A percentile compares a stretch with the other conserved stretches of the same genome.
These are phyloP conservation scores for Onthophagus taurus DNA, from an alignment of 1,140 invertebrate species.

Conservation along the genomic window DNA sequence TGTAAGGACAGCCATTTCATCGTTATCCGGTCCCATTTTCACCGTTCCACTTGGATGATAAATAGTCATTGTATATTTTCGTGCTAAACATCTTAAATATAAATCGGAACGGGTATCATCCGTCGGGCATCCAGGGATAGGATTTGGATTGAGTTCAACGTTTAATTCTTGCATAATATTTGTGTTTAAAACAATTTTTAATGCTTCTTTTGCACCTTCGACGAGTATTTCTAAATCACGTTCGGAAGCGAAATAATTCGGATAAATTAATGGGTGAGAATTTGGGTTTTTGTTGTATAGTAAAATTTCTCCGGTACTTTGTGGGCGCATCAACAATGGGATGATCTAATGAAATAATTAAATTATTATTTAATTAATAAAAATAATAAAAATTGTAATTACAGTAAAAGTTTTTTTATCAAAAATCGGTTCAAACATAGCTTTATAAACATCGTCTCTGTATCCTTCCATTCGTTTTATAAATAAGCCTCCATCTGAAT, in stretches of 20 bases:
- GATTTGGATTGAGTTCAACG: constrained; percentile 48
- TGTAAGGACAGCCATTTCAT: constrained; percentile 56
- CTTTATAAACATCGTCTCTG: constrained; percentile 53
- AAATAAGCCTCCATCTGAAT: constrained; percentile 65
- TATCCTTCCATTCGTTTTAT: constrained; percentile 56
- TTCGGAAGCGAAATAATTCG: constrained; percentile 65
- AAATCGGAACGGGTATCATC: constrained; percentile 49
- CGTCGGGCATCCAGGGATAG: constrained; percentile 50
- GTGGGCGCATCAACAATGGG: constrained; percentile 62
- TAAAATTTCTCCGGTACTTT: constrained; percentile 59
- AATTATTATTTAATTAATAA: no score
- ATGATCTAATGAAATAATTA: no score
- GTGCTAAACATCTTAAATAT: constrained; percentile 61
- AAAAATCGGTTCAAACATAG: constrained; percentile 56
- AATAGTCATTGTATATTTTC: constrained; percentile 56
- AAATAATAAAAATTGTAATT: no score
- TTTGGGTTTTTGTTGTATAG: constrained; percentile 59
- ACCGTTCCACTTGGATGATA: constrained; percentile 61
- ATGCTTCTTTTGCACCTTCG: constrained; percentile 61
- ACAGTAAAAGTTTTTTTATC: constrained; percentile 58
- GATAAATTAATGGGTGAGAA: constrained; percentile 61
- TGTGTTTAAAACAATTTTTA: constrained; percentile 56
- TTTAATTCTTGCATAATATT: constrained; percentile 53
- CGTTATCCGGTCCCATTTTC: constrained; percentile 62
- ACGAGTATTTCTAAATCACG: constrained; percentile 55